These are phyloP conservation scores for Nephrocerus scutellatus DNA, from an alignment of 2,888 invertebrate genomes.

Conservation along the genomic window DNA sequence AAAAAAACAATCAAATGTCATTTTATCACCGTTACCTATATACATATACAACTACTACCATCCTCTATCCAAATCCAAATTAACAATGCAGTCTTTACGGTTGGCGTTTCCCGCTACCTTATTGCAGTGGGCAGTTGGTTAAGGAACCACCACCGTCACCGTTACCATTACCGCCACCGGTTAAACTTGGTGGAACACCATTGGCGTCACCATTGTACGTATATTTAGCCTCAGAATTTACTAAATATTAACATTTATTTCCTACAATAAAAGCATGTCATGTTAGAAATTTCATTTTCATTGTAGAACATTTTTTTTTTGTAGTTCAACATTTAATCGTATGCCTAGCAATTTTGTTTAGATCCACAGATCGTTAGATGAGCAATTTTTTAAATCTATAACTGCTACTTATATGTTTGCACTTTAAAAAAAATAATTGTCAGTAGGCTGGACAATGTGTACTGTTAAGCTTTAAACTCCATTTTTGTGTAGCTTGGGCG, in stretches of 20 bases:
- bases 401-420: too few species aligned
- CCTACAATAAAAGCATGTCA: too few species aligned
- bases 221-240: constrained; percentile 17
- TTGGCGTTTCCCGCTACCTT: constrained; percentile 94
- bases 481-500: neutral
- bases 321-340: too few species aligned
- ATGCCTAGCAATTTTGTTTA: neutral
- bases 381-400: too few species aligned
- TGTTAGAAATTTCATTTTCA: too few species aligned
- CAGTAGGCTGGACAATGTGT: neutral
- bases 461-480: neutral
- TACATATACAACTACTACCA: constrained; percentile 12
- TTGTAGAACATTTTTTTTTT: too few species aligned
- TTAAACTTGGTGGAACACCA: constrained; percentile 67
- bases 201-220: constrained; percentile 61
- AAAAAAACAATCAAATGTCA: constrained; percentile 15
- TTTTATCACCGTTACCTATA: constrained; percentile 4
- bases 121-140: constrained; percentile 73
- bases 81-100: constrained; percentile 76
- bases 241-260: too few species aligned
- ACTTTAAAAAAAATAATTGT: too few species aligned
- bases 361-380: neutral
- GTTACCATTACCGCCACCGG: constrained; percentile 70
- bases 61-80: constrained; percentile 29
- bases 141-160: constrained; percentile 73